Base-by-base conservation (phyloP, 2,113 vertebrate genomes). In the Chamaea fasciata region DNA sequence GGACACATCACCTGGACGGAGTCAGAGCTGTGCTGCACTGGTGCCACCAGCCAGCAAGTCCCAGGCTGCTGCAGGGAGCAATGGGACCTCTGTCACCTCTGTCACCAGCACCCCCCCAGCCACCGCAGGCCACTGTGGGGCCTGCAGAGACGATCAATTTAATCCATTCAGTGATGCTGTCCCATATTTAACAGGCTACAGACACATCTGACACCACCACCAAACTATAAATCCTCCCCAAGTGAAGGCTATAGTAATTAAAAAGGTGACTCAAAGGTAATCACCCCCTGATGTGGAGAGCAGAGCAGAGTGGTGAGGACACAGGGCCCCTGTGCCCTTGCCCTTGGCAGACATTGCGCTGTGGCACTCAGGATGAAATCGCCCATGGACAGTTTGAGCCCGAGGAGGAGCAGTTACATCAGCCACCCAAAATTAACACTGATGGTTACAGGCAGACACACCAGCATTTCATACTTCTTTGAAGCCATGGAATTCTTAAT, bases 1-100 rank as follows among this genome's bases (percentile, higher is more conserved):
- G 1, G 69, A 57, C 14, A 10, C 31, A 33, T 18, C 35, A 4
- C 44, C 9, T 1, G 14, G 31, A 33, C 1, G 0, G 2, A 37
- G 56, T 9, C 19, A 8, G 62, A 20, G 59, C 11, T 1, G 1
- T 1, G 7, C 9, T 49, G 52, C 52, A 11, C 68, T 10, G 3
- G 19, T 7, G 16, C 52, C 24, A 9, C 23, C 41, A 13, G 10
- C 23, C 21, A n/a, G 33, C 21, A 1, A 3, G 35, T 3, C 7
- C 3, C 13, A 28, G 26, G 28, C 23, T 44, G 67, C 70, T 27
- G 68, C 17, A 41, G n/a, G 1, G 3, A 88, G 39, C 8, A 0
- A 6, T 0, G 5, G 42, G 11, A 15, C 47, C 62, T 21, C 53
- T 50, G 44, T n/a, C 7, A 42, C 28, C 2, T 18, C 53, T 50